Conservation (phyloP, 2,797 vertebrate genomes). For the Periparus ater region DNA sequence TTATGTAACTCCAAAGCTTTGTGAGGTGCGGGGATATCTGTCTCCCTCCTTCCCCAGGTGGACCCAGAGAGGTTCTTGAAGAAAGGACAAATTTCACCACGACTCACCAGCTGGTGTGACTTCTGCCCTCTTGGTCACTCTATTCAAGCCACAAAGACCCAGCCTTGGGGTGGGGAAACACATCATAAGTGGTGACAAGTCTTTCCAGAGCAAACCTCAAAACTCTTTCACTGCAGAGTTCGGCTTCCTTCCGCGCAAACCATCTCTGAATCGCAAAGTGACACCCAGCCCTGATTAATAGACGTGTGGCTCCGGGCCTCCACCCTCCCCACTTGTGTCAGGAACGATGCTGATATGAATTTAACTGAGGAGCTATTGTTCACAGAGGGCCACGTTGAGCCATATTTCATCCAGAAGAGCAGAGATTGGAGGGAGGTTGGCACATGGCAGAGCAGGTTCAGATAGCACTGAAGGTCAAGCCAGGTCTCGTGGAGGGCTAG, state of each 20-base stretch:
- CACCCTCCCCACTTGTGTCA: not conserved
- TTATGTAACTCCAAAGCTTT: not conserved
- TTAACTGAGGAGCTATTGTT: not conserved
- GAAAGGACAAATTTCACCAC: not conserved
- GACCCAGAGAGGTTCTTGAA: not conserved
- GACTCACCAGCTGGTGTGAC: not conserved
- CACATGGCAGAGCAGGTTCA: not conserved
- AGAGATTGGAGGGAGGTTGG: not conserved
- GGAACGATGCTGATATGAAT: not conserved
- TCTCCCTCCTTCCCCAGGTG: not conserved
- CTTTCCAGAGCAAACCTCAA: not conserved
- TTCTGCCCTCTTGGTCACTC: not conserved
- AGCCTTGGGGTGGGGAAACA: not conserved
- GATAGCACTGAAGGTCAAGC: not conserved
- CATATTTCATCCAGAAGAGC: not conserved
- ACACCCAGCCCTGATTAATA: not conserved
- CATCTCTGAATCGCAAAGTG: not conserved
- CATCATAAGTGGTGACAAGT: accelerated
- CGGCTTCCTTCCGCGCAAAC: not conserved
- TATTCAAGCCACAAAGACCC: not conserved
- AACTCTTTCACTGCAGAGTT: not conserved
- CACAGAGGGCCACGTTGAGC: not conserved
- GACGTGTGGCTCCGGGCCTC: not conserved
- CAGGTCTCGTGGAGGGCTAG: not conserved
- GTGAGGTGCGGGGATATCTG: not conserved